A percentile compares a stretch with the other conserved stretches of the same genome.
These are phyloP conservation scores for Monopis laevigella DNA, from an alignment of 2,888 invertebrate genomes.

Conservation along the genomic window DNA sequence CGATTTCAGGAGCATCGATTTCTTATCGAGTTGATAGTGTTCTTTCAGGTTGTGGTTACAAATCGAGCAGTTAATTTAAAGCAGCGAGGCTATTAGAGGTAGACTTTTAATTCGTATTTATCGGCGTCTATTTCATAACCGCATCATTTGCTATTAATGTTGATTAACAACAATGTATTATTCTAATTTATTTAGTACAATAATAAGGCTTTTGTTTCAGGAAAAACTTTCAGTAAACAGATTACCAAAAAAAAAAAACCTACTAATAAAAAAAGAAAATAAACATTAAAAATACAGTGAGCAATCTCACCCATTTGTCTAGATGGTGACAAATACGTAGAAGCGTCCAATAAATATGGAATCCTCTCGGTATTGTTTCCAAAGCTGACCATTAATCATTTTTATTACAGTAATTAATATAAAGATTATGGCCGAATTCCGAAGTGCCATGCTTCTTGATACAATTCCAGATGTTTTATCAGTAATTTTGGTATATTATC, in stretches of 20 bases:
- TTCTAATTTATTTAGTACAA: too few species aligned
- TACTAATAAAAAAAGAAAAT: not conserved
- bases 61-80: too few species aligned
- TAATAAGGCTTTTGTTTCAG: too few species aligned
- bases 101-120: too few species aligned
- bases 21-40: too few species aligned
- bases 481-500: constrained; percentile 13
- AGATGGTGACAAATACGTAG: constrained; percentile 52
- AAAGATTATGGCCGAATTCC: constrained; percentile 48
- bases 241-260: not conserved
- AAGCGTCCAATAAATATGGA: constrained; percentile 53
- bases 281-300: not conserved
- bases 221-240: too few species aligned
- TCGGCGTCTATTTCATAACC: too few species aligned
- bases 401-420: constrained; percentile 64
- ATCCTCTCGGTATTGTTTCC: constrained; percentile 52
- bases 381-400: constrained; percentile 58
- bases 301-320: constrained; percentile 35
- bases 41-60: too few species aligned
- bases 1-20: too few species aligned
- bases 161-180: too few species aligned
- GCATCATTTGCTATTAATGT: too few species aligned
- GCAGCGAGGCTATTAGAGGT: too few species aligned
- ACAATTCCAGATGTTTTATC: constrained; percentile 19
- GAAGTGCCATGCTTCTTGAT: constrained; percentile 26